These are phyloP conservation scores for Atrina japonica DNA, from an alignment of 2,888 invertebrate genomes.

Conservation along the genomic window DNA sequence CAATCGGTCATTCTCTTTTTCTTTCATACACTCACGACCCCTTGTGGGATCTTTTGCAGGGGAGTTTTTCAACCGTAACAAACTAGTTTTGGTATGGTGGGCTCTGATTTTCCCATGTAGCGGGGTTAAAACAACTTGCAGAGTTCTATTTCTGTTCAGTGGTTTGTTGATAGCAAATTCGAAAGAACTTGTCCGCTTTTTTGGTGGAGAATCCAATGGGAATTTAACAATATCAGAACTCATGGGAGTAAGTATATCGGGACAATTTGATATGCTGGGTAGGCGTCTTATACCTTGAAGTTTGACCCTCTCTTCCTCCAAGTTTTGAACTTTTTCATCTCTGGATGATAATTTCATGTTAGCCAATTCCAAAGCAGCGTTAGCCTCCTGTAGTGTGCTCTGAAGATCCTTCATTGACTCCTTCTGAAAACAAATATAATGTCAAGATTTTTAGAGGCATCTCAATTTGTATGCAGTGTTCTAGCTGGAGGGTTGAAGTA, in stretches of 20 bases:
- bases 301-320: conserved; percentile 56
- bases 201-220: conserved; percentile 13
- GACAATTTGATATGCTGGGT: conserved; percentile 21
- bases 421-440: conserved; percentile 47
- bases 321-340: conserved; percentile 57
- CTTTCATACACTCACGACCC: conserved; percentile 53
- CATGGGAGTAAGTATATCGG: not conserved
- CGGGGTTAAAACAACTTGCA: conserved; percentile 63
- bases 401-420: conserved; percentile 84
- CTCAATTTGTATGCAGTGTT: not conserved
- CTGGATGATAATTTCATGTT: conserved; percentile 59
- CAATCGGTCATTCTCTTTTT: not conserved
- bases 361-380: conserved; percentile 68
- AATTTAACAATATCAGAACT: conserved; percentile 6
- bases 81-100: conserved; percentile 70
- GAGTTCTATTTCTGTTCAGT: not conserved
- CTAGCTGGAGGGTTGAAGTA: no score
- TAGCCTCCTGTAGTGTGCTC: conserved; percentile 65
- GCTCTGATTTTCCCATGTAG: conserved; percentile 53
- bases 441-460: not conserved
- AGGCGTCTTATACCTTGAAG: conserved; percentile 63
- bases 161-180: no score
- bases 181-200: conserved; percentile 4
- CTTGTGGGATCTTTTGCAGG: conserved; percentile 56
- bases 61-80: conserved; percentile 65